Percentiles rank a stretch among this genome's conserved stretches.
phyloP scores from a whole-genome alignment of 1,140 invertebrate genomes.

The Cotesia vestalis region DNA sequence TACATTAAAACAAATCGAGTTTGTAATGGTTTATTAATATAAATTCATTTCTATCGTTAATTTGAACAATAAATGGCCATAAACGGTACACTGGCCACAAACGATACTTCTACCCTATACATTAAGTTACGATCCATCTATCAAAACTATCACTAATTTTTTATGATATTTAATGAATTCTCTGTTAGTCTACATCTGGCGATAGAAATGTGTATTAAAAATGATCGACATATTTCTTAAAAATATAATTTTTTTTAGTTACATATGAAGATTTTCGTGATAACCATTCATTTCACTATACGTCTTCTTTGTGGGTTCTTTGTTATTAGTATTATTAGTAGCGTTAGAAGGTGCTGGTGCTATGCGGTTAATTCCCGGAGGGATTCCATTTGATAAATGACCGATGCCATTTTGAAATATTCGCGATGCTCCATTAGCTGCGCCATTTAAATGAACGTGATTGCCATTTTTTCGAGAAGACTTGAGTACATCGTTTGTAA shows the following conservation, averaged over 20 bases:
- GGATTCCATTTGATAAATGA: conserved; percentile 53
- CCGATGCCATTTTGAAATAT: conserved; percentile 56
- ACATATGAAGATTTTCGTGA: conserved; percentile 56
- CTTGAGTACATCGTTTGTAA: conserved; percentile 49
- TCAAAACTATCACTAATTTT: too few relatives aligned
- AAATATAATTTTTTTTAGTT: conserved; percentile 23
- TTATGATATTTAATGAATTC: too few relatives aligned
- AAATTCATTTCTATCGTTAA: too few relatives aligned
- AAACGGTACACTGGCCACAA: too few relatives aligned
- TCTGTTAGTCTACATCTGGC: too few relatives aligned
- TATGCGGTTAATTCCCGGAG: conserved; percentile 49
- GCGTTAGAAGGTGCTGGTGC: conserved; percentile 46
- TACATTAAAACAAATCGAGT: too few relatives aligned
- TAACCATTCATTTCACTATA: conserved; percentile 59
- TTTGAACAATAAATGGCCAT: too few relatives aligned
- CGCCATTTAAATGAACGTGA: conserved; percentile 47
- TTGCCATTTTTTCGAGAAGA: conserved; percentile 41
- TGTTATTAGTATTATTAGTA: conserved; percentile 34
- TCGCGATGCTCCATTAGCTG: conserved; percentile 45
- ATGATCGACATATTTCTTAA: too few relatives aligned
- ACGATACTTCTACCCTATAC: too few relatives aligned
- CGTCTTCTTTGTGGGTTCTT: conserved; percentile 57
- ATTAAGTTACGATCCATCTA: too few relatives aligned
- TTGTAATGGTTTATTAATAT: too few relatives aligned
- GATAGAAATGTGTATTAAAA: too few relatives aligned